Conservation (phyloP, 2,888 invertebrate genomes). For the Trilocha varians region DNA sequence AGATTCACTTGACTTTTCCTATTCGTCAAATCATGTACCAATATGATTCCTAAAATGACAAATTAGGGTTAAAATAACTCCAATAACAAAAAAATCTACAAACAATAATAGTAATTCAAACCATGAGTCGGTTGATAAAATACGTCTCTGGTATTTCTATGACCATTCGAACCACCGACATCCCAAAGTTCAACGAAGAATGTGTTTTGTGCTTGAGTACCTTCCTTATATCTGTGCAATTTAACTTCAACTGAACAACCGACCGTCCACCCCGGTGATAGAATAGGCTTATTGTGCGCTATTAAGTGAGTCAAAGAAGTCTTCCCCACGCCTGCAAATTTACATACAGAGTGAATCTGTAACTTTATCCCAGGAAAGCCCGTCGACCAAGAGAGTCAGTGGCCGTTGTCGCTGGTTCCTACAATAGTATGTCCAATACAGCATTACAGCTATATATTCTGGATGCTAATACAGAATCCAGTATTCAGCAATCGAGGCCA, state of each 20-base stretch:
- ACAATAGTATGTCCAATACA: too few relatives aligned
- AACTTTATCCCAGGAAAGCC: too few relatives aligned
- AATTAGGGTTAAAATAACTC: too few relatives aligned
- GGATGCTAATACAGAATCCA: too few relatives aligned
- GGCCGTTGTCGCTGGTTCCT: too few relatives aligned
- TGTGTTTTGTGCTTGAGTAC: constrained; percentile 90
- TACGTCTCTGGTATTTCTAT: constrained; percentile 92
- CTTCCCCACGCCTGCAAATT: constrained; percentile 91
- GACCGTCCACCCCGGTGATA: constrained; percentile 94
- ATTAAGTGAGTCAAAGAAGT: constrained; percentile 94
- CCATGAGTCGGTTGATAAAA: constrained; percentile 97
- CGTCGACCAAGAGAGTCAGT: too few relatives aligned
- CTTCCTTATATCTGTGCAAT: constrained; percentile 95
- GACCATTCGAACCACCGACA: constrained; percentile 94
- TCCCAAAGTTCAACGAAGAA: constrained; percentile 98
- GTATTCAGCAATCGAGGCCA: too few relatives aligned
- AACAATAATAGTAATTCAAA: constrained; percentile 21
- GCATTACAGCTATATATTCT: too few relatives aligned
- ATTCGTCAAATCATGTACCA: constrained; percentile 98
- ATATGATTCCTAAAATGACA: constrained; percentile 80
- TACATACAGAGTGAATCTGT: background rate
- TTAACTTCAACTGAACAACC: constrained; percentile 97
- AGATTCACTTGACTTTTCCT: constrained; percentile 95
- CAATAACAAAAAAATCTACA: too few relatives aligned
- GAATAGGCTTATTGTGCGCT: constrained; percentile 88